Evolutionary conservation across 2,888 invertebrate species (phyloP).

Genomic region (Hanleya hanleyi): DNA sequence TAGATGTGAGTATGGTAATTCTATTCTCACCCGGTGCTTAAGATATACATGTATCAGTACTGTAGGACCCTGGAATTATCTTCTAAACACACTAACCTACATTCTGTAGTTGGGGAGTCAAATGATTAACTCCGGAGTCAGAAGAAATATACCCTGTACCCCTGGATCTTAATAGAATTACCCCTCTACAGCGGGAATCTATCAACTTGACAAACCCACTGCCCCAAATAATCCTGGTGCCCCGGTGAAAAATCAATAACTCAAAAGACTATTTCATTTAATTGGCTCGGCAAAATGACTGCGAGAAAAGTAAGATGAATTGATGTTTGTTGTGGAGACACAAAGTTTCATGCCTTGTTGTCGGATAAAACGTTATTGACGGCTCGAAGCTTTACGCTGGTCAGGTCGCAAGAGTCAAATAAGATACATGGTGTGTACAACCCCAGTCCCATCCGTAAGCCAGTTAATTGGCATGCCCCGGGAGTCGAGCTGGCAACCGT

Average conservation of each 20-base stretch:
- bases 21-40: too few species aligned
- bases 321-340: background rate
- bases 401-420: background rate
- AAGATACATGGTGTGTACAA: slow-evolving; percentile 4
- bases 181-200: too few species aligned
- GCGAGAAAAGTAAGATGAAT: background rate
- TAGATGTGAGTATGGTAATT: too few species aligned
- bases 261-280: background rate
- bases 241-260: background rate
- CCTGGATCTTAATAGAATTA: too few species aligned
- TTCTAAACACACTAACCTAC: too few species aligned
- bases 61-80: too few species aligned
- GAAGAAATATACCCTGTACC: too few species aligned
- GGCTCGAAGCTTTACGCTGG: background rate
- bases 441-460: background rate
- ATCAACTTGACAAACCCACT: too few species aligned
- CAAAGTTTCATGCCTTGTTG: background rate
- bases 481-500: background rate
- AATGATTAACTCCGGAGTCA: too few species aligned
- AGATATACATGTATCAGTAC: too few species aligned
- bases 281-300: background rate
- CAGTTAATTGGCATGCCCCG: background rate
- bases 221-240: too few species aligned
- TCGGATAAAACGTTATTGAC: background rate
- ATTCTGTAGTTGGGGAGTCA: too few species aligned